Conservation (phyloP, 2,888 invertebrate species). For the Aleiodes alternator region DNA sequence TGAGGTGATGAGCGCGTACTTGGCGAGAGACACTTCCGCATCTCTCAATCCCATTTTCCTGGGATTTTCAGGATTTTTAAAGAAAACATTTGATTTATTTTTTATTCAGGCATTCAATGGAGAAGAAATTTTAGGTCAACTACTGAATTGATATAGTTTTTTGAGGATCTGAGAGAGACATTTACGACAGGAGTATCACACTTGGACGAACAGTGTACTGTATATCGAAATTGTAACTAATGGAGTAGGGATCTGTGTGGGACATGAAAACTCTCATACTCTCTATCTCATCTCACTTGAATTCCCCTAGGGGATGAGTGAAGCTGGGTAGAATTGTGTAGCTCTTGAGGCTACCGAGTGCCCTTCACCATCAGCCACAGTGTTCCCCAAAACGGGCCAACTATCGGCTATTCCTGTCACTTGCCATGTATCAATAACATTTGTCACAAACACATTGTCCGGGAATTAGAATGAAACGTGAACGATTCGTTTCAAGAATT, state of each 20-base stretch:
- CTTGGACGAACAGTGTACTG: conserved; percentile 35
- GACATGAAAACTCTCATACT: conserved; percentile 66
- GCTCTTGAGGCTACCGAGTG: conserved; percentile 15
- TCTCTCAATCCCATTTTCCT: no score
- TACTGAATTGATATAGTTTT: conserved; percentile 9
- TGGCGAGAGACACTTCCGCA: no score
- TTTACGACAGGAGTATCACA: conserved; percentile 25
- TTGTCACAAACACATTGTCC: conserved; percentile 62
- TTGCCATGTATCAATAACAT: conserved; percentile 73
- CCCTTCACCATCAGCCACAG: conserved; percentile 36
- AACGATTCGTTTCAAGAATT: background rate
- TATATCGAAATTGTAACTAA: conserved; percentile 65
- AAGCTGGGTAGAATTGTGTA: conserved; percentile 3
- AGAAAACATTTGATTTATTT: no score
- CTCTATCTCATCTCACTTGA: conserved; percentile 62
- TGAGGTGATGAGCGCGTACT: no score
- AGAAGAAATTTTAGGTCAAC: no score
- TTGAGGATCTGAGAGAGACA: conserved; percentile 20
- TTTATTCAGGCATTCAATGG: no score
- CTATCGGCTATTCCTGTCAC: conserved; percentile 66
- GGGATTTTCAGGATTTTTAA: no score
- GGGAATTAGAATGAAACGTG: background rate
- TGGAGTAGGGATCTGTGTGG: conserved; percentile 65
- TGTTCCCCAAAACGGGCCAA: conserved; percentile 46
- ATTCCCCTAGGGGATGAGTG: conserved; percentile 24